These are phyloP conservation scores for Serranus cabrilla DNA, from an alignment of 2,797 vertebrate genomes.

Conservation along the genomic window DNA sequence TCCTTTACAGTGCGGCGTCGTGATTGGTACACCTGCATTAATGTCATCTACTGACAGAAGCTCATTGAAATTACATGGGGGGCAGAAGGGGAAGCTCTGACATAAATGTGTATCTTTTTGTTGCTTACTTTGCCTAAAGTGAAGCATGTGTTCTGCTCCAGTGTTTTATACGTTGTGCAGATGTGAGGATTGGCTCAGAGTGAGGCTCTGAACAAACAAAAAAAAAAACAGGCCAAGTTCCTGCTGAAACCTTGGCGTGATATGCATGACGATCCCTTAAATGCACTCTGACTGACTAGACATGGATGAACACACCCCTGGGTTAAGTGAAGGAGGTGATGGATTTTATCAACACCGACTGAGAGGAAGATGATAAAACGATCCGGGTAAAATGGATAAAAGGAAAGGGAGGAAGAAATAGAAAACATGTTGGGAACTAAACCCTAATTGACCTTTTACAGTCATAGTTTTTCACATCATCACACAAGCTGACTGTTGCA, in stretches of 20 bases:
- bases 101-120: background rate
- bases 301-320: background rate
- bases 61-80: background rate
- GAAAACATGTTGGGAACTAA: background rate
- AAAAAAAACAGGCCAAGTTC: background rate
- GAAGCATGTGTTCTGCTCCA: background rate
- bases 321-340: background rate
- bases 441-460: background rate
- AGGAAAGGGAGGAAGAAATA: background rate
- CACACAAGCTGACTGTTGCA: background rate
- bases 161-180: background rate
- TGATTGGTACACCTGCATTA: background rate
- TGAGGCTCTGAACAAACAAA: background rate
- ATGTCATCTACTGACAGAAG: background rate
- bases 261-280: background rate
- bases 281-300: background rate
- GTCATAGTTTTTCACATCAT: background rate
- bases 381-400: background rate
- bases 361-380: background rate
- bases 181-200: conserved; percentile 4
- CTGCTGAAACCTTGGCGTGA: conserved; percentile 1
- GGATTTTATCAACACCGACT: background rate
- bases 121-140: background rate
- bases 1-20: conserved; percentile 14
- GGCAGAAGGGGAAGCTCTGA: background rate